Evolutionary conservation across 1,140 invertebrate genomes (phyloP).

Genomic region (Drosophila quadrilineata): DNA sequence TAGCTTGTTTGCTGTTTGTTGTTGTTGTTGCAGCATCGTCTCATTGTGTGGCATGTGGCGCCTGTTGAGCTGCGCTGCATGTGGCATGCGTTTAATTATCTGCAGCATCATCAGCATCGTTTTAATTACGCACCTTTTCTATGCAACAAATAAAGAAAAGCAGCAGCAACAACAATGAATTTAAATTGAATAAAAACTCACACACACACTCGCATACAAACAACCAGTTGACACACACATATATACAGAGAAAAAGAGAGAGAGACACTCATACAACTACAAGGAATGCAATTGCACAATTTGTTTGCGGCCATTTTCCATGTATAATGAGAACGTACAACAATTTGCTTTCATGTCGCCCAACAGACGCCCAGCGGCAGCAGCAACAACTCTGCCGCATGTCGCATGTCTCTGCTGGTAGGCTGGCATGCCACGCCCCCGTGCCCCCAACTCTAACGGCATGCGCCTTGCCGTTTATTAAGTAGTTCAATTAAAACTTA

Average conservation of each 20-base stretch:
- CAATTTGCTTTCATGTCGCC: constrained; percentile 49
- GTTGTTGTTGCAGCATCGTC: too few species aligned
- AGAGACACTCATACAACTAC: too few species aligned
- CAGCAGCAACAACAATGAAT: too few species aligned
- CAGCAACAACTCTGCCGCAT: constrained; percentile 15
- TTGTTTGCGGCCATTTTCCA: constrained; percentile 48
- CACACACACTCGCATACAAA: neutral
- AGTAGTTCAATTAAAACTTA: constrained; percentile 79
- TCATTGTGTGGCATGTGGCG: neutral
- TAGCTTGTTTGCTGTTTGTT: constrained; percentile 20
- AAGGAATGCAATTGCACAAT: constrained; percentile 35
- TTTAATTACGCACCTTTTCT: constrained; percentile 77
- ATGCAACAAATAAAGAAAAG: constrained; percentile 22
- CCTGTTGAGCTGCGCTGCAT: constrained; percentile 8
- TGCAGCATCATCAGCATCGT: constrained; percentile 48
- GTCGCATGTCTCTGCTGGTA: constrained; percentile 9
- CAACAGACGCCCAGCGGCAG: constrained; percentile 33
- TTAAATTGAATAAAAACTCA: constrained; percentile 63
- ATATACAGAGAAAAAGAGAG: too few species aligned
- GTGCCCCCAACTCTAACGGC: neutral
- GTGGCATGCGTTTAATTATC: constrained; percentile 73
- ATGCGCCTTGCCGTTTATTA: constrained; percentile 35
- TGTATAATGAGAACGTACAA: constrained; percentile 47
- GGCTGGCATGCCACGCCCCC: neutral
- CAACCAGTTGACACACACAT: neutral